Evolutionary conservation across 2,113 vertebrate genomes (phyloP), one percentile per base, ranked within the genome.

Genomic region (Oceanodroma tethys): DNA sequence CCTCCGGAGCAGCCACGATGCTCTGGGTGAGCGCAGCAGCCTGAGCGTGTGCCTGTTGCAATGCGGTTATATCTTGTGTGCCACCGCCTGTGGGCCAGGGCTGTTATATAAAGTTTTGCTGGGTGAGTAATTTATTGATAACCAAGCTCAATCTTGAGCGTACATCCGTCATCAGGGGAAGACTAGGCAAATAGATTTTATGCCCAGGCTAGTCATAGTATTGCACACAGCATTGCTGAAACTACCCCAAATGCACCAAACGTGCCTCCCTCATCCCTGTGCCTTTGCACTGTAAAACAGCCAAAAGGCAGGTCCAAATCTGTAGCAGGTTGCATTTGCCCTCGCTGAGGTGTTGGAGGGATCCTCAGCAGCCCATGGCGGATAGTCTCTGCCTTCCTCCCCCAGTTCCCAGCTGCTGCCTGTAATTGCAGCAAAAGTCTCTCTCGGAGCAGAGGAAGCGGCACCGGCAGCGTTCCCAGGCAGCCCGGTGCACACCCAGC

Each of bases 401-500:
- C 65, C 45, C 43, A 15, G 0, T 50, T 70, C 86, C 93, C 79
- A 40, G 65, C 83, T 16, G 40, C 72, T 87, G 67, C 72, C 65
- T 45, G 34, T 13, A 71, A 93, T 55, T 62, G 68, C 83, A 75
- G 80, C 22, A 3, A 0, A 19, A 53, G 14, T 34, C 93, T 68
- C 0, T 1, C 95, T 40, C 5, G 68, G 40, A 91, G 84, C 53
- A 29, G 82, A 55, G 74, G 83, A 93, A 95, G 81, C 2, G 6
- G 68, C 87, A 63, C 2, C 19, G 1, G 48, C n/a, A n/a, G 53
- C 34, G 4, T 36, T 93, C 88, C 92, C 63, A 8, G 63, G 86
- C 76, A 73, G 30, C 71, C 19, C 1, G 1, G 70, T 30, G 82
- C 93, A 96, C 97, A 58, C 96, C 96, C 94, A 94, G 65, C 59